Evolutionary conservation across 1,140 invertebrate genomes (phyloP), one percentile per base, ranked within the genome.

Genomic region (Bombus cullumanus): DNA sequence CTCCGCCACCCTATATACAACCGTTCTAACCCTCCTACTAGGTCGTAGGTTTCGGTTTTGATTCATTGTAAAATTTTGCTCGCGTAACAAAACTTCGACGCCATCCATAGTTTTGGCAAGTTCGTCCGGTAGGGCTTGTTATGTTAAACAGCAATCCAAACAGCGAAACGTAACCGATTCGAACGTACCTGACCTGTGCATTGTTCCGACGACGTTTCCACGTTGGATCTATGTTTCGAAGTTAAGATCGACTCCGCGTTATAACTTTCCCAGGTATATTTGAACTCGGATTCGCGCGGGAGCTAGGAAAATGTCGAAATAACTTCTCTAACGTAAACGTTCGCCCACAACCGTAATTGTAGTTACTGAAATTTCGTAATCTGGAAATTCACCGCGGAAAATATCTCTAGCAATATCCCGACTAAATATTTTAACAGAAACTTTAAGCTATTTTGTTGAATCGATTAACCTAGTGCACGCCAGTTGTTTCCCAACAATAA

Each of bases 71-170:
- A 81, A 85, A 81, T 74, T 22, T 18, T 62, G 28, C 2, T 10
- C 12, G 43, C 47, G 13, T 34, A 22, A 22, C 28, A 18, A 34
- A 85, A 74, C 69, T 74, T 37, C 69, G 53, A 22, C 57, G 57
- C 2, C 69, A 31, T 13, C 4, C 25, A 28, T 28, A 72, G 66
- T 66, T 59, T 59, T 18, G 37, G 34, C 25, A 77, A 83, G 62
- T 75, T 82, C 79, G 57, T 9, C 62, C 47, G 47, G 6, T 57
- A 34, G 71, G 71, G 39, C 64, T 83, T 83, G 85, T 86, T 83
- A 86, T 72, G 81, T 86, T 83, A 83, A 86, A 83, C 69, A 83
- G 66, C 80, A 64, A 76, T 72, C 31, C 37, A 39, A 53, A 53
- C 31, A 64, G 72, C 43, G 53, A 34, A 62, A 71, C 43, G 39